Evolutionary conservation across 1,140 invertebrate species (phyloP).

Genomic region (Apocrypta bakeri): DNA sequence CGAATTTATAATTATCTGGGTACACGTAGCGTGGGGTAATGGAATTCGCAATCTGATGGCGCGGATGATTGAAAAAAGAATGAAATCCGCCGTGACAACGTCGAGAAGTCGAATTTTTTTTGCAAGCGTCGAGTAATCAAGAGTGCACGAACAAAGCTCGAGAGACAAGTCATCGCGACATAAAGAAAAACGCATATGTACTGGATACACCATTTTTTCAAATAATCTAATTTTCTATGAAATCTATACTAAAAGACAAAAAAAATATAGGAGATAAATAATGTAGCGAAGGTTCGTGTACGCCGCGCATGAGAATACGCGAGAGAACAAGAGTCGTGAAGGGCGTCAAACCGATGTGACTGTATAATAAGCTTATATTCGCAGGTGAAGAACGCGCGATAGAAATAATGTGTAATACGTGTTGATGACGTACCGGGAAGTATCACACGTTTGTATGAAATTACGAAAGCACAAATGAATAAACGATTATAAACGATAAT

Average conservation of each 20-base stretch:
- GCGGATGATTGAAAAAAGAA: background rate
- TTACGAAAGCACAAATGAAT: slow-evolving; percentile 58
- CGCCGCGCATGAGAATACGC: no score
- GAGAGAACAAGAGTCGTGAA: slow-evolving; percentile 1
- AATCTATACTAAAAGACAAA: slow-evolving; percentile 41
- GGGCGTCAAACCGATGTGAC: background rate
- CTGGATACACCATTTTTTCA: slow-evolving; percentile 52
- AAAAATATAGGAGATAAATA: slow-evolving; percentile 45
- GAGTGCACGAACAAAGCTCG: background rate
- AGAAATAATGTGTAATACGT: slow-evolving; percentile 21
- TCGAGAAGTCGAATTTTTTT: background rate
- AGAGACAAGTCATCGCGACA: background rate
- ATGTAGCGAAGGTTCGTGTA: background rate
- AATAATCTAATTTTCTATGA: slow-evolving; percentile 57
- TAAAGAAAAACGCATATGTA: slow-evolving; percentile 18
- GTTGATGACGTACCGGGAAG: slow-evolving; percentile 45
- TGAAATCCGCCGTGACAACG: background rate
- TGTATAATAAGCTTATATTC: background rate
- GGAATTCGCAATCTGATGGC: slow-evolving; percentile 26
- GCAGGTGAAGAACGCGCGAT: background rate
- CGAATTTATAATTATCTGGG: slow-evolving; percentile 50
- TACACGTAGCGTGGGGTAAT: no score
- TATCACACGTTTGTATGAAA: slow-evolving; percentile 57
- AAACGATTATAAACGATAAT: slow-evolving; percentile 53
- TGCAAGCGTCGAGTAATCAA: background rate